Base-by-base conservation (phyloP, 2,797 vertebrate genomes). In the Xenops minutus region DNA sequence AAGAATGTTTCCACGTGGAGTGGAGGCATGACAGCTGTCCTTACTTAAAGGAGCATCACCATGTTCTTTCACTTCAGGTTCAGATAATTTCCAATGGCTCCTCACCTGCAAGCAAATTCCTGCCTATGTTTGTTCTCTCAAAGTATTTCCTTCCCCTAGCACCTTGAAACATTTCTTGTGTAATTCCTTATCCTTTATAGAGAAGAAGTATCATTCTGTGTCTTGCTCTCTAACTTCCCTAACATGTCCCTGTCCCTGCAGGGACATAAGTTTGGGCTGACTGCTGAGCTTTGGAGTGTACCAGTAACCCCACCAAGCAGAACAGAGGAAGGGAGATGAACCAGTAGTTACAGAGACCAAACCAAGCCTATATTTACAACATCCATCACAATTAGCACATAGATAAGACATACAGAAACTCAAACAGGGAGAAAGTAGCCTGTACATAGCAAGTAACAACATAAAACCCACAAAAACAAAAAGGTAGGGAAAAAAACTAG, bases 221-320 rank as follows among this genome's bases (percentile, higher is more conserved):
- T 79, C 62, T 72, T 51, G 56, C 58, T 27, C 27, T 21, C 36
- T 9, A 34, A 12, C 81, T 62, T 85, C 54, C 46, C 66, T 44
- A 85, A 43, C 1, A 2, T 0, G 2, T 51, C 41, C 24, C 37
- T 56, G 14, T 37, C 20, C 14, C 41, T 46, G 49, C n/a, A 72
- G 23, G 24, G 37, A 52, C 22, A 61, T 10, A 59, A 77, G 2
- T 56, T 0, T 56, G 23, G 29, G 29, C n/a, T 55, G 44, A 87
- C 59, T 66, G 32, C 23, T 77, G 62, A 63, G 52, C n/a, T 79
- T 46, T n/a, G 30, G 48, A 56, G 23, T 0, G 9, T 32, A 32
- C 41, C 10, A 14, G 32, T 49, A 41, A 93, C 12, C 14, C 23
- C 36, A 64, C 2, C 26, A 39, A 0, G 0, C 0, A 34, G 32